A percentile compares a stretch with the other conserved stretches of the same genome.
Conservation (phyloP, 2,888 invertebrate genomes). For the Eulithis testata region DNA sequence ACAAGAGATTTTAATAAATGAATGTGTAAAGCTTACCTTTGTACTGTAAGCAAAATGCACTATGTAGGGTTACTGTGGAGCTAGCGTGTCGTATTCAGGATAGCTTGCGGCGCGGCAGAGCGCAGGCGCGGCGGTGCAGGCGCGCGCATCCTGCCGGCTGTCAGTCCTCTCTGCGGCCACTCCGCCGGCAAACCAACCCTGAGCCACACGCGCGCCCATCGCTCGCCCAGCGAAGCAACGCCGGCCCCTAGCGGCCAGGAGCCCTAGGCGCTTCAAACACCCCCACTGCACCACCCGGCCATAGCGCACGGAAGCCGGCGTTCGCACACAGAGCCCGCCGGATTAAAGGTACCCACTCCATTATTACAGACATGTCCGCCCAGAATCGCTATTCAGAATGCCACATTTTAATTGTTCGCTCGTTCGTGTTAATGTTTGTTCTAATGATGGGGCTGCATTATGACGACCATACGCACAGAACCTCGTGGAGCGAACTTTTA, state of each 20-base stretch:
- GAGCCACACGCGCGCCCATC: conserved; percentile 74
- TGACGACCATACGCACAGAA: conserved; percentile 39
- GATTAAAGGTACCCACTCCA: conserved; percentile 70
- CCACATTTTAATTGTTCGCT: conserved; percentile 55
- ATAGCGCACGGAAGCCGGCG: conserved; percentile 73
- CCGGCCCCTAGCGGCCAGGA: conserved; percentile 82
- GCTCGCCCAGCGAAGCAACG: conserved; percentile 77
- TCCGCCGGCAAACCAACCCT: conserved; percentile 79
- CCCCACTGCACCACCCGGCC: conserved; percentile 63
- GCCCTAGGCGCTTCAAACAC: conserved; percentile 75
- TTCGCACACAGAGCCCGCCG: conserved; percentile 74
- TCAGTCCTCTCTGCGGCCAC: conserved; percentile 60
- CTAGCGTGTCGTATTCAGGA: conserved; percentile 39
- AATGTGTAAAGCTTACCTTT: conserved; percentile 47
- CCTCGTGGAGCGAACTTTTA: conserved; percentile 46
- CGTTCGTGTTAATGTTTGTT: conserved; percentile 31
- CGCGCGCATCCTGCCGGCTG: conserved; percentile 61
- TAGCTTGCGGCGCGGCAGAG: conserved; percentile 43
- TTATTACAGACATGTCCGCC: conserved; percentile 62
- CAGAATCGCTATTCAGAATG: conserved; percentile 58
- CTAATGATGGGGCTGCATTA: conserved; percentile 57
- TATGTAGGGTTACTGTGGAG: conserved; percentile 27
- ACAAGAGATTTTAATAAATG: conserved; percentile 41
- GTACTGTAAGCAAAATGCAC: conserved; percentile 47
- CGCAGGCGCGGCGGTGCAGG: conserved; percentile 77